These are phyloP conservation scores for Coelinius sp. DNA, from an alignment of 2,888 invertebrate genomes.

Conservation along the genomic window DNA sequence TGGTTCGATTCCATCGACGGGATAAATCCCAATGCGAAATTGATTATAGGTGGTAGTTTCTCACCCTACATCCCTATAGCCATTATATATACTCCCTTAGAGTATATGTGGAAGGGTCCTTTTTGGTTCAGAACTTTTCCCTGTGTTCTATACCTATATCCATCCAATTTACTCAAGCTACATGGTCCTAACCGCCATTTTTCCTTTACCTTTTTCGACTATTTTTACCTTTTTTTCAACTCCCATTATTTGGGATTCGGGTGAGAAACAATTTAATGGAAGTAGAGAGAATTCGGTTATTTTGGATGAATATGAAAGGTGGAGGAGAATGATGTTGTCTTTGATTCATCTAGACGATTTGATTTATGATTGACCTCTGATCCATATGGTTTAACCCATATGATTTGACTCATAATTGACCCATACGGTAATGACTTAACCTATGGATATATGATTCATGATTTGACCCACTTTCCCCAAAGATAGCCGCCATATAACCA, in stretches of 20 bases:
- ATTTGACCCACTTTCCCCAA: no score
- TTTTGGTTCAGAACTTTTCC: background rate
- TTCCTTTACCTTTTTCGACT: background rate
- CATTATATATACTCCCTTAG: conserved; percentile 14
- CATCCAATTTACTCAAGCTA: conserved; percentile 24
- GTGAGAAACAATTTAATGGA: background rate
- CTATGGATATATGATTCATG: no score
- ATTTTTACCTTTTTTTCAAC: background rate
- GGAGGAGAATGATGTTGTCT: background rate
- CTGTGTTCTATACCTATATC: conserved; percentile 1
- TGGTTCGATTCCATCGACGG: conserved; percentile 33
- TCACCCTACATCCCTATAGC: conserved; percentile 1
- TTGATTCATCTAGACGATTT: background rate
- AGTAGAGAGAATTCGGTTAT: background rate
- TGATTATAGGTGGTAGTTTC: conserved; percentile 45
- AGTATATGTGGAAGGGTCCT: conserved; percentile 5
- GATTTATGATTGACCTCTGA: background rate
- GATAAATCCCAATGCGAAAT: conserved; percentile 50
- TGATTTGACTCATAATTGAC: no score
- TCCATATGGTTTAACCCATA: no score
- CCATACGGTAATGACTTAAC: no score
- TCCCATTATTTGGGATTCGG: background rate
- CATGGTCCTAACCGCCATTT: background rate
- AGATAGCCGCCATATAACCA: no score
- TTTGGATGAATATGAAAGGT: background rate